Base-by-base conservation (phyloP, 1,140 invertebrate species). In the Zaprionus ghesquierei region DNA sequence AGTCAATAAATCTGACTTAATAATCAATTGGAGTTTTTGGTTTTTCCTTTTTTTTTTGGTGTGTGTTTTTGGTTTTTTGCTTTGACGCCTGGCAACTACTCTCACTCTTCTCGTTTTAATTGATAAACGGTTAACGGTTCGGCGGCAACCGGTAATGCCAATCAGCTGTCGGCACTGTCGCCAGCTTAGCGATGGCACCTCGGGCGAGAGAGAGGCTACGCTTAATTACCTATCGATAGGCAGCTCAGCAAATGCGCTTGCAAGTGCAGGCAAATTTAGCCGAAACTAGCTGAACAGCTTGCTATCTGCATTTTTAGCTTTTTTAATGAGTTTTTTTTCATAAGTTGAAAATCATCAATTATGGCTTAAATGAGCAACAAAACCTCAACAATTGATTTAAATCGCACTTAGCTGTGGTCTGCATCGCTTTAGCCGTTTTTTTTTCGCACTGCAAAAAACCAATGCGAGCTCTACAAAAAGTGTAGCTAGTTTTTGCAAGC, bases 141-240 rank as follows among this genome's bases (percentile, higher is more conserved):
- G 22, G 22, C 41, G 41, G 9, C 10, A 46, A 46, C 41, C 62
- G 50, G 22, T 54, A n/a, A 18, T 58, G 59, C 23, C 69, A 66
- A 41, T 41, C 65, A 62, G 72, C 65, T 80, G 70, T 76, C 78
- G n/a, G 18, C 25, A 23, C 35, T 27, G 35, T 50, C 41, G 53
- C n/a, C 15, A 31, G 38, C 38, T 54, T 65, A 65, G 41, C 62
- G 31, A 58, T 56, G 44, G 20, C 62, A 65, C 23, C 51, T 64
- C 25, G 25, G n/a, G 35, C 51, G 54, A 13, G n/a, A 27, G 33
- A 33, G 29, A 5, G 35, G 44, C 35, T 18, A 53, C 23, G 46
- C 33, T 65, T 71, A 66, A 71, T 71, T 66, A 58, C 33, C 41
- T 66, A 72, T 72, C 69, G 69, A 72, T 72, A 68, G 49, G 38